phyloP scores from a whole-genome alignment of 1,140 invertebrate genomes.

The Saxidomus purpurata region DNA sequence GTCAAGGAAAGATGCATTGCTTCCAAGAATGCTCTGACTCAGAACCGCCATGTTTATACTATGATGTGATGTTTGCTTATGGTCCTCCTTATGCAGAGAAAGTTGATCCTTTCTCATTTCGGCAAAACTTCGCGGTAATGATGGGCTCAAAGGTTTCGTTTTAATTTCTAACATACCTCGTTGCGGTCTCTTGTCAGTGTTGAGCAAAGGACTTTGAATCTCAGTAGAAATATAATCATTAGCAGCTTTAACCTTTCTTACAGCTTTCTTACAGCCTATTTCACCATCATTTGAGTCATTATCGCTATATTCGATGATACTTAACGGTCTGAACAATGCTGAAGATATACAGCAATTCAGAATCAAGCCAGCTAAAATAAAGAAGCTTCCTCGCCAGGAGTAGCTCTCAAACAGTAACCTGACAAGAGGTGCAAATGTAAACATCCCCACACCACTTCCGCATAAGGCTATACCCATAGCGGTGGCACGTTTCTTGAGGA shows the following conservation, averaged over 20 bases:
- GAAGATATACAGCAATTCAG: conserved; percentile 64
- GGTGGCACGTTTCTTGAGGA: conserved; percentile 94
- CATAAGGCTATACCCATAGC: conserved; percentile 96
- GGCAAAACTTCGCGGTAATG: background rate
- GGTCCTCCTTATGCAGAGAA: background rate
- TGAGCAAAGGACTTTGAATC: conserved; percentile 1
- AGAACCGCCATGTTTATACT: conserved; percentile 4
- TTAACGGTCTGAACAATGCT: conserved; percentile 26
- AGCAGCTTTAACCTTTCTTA: background rate
- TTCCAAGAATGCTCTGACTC: conserved; percentile 31
- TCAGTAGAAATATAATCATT: background rate
- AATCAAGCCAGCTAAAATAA: conserved; percentile 56
- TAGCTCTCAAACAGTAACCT: conserved; percentile 88
- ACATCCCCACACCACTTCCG: conserved; percentile 95
- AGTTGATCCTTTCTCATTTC: background rate
- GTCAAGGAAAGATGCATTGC: conserved; percentile 28
- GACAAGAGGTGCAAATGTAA: conserved; percentile 90
- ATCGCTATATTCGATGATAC: background rate
- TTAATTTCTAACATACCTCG: background rate
- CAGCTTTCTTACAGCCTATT: background rate
- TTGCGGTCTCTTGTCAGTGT: background rate
- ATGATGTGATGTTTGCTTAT: background rate
- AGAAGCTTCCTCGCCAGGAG: conserved; percentile 91
- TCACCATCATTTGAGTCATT: background rate
- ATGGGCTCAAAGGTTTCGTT: background rate